Conservation (phyloP, 64 coral and sea anemone genomes). For the Dendronephthya gigantea region DNA sequence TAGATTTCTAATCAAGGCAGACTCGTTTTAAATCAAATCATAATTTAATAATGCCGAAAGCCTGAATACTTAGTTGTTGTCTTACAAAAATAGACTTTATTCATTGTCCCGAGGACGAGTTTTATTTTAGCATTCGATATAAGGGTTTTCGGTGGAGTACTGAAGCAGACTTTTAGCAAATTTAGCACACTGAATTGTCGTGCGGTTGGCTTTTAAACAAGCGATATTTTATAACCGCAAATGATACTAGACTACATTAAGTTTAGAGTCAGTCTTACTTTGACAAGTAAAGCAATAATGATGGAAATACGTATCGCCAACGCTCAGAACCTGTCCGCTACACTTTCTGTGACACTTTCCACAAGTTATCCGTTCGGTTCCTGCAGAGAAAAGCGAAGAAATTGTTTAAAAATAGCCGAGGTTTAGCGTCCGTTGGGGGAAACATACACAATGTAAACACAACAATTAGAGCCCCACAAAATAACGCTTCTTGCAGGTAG, state of each 20-base stretch:
- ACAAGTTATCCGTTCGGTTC: not conserved
- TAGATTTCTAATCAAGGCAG: no score
- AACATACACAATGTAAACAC: not conserved
- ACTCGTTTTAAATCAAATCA: no score
- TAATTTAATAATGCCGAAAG: no score
- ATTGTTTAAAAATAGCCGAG: not conserved
- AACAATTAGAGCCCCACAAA: not conserved
- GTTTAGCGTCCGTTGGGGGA: not conserved
- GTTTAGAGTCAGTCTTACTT: no score
- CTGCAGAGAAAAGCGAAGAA: not conserved
- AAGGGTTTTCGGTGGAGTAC: not conserved
- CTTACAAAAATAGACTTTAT: not conserved
- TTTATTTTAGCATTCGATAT: not conserved
- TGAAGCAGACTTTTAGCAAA: not conserved
- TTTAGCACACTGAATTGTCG: not conserved
- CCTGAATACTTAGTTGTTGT: not conserved
- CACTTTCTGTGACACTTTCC: not conserved
- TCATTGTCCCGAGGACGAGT: not conserved
- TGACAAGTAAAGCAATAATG: not conserved
- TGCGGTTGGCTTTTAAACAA: not conserved
- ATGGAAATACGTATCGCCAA: constrained; percentile 13
- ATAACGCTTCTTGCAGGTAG: not conserved
- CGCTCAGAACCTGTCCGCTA: not conserved
- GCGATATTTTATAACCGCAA: not conserved
- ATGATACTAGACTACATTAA: no score